Evolutionary conservation across 2,113 vertebrate species (phyloP), one percentile per base, ranked within the genome.

Genomic region (Salminus brasiliensis): DNA sequence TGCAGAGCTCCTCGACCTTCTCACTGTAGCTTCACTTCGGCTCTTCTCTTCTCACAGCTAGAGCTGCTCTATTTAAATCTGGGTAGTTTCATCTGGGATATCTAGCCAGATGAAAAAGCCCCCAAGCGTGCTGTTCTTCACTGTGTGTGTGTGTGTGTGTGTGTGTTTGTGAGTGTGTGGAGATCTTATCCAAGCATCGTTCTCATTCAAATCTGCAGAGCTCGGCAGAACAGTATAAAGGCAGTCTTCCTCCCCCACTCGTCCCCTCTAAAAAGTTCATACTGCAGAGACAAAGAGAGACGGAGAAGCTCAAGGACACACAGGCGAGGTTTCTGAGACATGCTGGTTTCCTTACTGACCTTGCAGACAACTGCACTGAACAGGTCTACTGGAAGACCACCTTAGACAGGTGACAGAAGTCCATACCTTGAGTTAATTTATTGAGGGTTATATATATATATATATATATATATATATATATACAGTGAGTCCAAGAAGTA

Each of bases 191-290:
- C 34, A 43, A 47, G 47, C 45, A 27, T 57, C 67, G 79, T 53
- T 70, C 41, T 52, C 49, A 52, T 67, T 59, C 75, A 74, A 57
- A 84, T 66, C 18, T 74, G 55, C 70, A 65, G 45, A 77, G 25
- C 69, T 81, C n/a, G 1, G 55, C 82, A 81, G 45, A 72, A 76
- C 76, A 41, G 34, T 80, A n/a, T n/a, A n/a, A n/a, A n/a, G n/a
- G n/a, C n/a, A n/a, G n/a, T n/a, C n/a, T n/a, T n/a, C n/a, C n/a
- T n/a, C n/a, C n/a, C n/a, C n/a, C n/a, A n/a, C n/a, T n/a, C n/a
- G n/a, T n/a, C n/a, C 32, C 59, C 43, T 41, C 41, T 32, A 25
- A 29, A 49, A 13, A 60, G 27, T 47, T 7, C 13, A 18, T 23
- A 47, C 39, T 23, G 7, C 9, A 59, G 34, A 68, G 43, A 30